Percentiles rank a stretch among this genome's conserved stretches.
Conservation (phyloP, 1,140 invertebrate genomes). For the Myzus persicae region DNA sequence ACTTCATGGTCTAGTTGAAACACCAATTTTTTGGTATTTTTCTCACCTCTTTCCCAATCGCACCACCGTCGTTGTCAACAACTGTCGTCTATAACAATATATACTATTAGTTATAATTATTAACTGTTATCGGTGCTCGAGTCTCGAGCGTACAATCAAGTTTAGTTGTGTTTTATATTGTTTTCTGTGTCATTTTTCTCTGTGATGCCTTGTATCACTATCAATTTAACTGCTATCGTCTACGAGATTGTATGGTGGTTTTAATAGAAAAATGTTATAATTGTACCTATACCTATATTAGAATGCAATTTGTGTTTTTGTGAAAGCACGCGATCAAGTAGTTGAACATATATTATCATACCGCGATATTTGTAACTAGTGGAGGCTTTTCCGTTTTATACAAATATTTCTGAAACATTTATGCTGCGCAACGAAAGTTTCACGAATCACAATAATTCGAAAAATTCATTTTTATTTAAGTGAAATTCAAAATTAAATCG, state of each 20-base stretch:
- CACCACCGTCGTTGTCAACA: too few relatives aligned
- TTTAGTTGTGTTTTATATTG: not conserved
- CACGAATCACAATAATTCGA: not conserved
- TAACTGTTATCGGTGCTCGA: not conserved
- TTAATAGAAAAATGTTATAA: not conserved
- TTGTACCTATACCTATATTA: not conserved
- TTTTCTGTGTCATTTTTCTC: too few relatives aligned
- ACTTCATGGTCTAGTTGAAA: not conserved
- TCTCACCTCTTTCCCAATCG: not conserved
- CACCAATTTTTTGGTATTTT: not conserved
- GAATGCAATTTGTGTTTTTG: not conserved
- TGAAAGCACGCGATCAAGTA: not conserved
- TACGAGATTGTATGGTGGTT: not conserved
- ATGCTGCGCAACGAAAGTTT: not conserved
- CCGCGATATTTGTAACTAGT: not conserved
- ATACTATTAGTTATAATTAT: not conserved
- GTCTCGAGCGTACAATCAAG: not conserved
- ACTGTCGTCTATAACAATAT: not conserved
- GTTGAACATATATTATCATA: not conserved
- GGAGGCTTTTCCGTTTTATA: not conserved
- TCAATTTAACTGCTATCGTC: not conserved
- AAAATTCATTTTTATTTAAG: not conserved
- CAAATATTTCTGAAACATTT: constrained; percentile 18
- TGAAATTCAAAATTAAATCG: not conserved
- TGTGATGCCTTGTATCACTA: not conserved